Base-by-base conservation (phyloP, 2,113 vertebrate genomes). In the Anguilla rostrata region DNA sequence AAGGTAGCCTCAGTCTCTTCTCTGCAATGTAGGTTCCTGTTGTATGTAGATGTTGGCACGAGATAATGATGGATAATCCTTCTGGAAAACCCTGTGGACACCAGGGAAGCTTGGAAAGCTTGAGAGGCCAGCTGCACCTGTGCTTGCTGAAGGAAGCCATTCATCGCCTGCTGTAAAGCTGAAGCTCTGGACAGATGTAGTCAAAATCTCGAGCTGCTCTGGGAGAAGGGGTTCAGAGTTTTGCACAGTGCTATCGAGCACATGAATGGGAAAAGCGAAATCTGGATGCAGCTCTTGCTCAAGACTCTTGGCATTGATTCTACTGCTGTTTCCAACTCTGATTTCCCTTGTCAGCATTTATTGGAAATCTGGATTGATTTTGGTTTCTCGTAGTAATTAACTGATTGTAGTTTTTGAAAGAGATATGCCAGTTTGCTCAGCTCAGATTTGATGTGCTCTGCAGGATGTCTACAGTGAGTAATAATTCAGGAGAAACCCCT, bases 161-260 rank as follows among this genome's bases (percentile, higher is more conserved):
- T 88, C 86, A 89, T 87, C 91, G 89, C 63, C 81, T 88, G 86
- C 84, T 83, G 87, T 88, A 88, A 56, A 82, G 91, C 89, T 87
- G 90, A 87, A 29, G 84, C 90, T 85, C 89, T 84, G 78, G 66
- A 84, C 89, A 20, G 85, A 84, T 14, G 85, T 91, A 92, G 85
- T 88, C 88, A 89, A 89, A 95, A 93, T 93, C 93, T 78, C 11
- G 84, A 11, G 63, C 71, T 22, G 20, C 26, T 43, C 34, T 40
- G 82, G 63, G 63, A 46, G 75, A 85, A 60, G 53, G 20, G 75
- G 82, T n/a, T 71, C 46, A 41, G 43, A 56, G 26, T 11, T n/a
- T 20, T 34, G 46, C 14, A 1, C 81, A 53, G 26, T 34, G 43
- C 46, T 56, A 56, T n/a, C 8, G 16, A 26, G 16, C 11, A 53